Base-by-base conservation (phyloP, 1,140 invertebrate species). In the Hyles vespertilio region DNA sequence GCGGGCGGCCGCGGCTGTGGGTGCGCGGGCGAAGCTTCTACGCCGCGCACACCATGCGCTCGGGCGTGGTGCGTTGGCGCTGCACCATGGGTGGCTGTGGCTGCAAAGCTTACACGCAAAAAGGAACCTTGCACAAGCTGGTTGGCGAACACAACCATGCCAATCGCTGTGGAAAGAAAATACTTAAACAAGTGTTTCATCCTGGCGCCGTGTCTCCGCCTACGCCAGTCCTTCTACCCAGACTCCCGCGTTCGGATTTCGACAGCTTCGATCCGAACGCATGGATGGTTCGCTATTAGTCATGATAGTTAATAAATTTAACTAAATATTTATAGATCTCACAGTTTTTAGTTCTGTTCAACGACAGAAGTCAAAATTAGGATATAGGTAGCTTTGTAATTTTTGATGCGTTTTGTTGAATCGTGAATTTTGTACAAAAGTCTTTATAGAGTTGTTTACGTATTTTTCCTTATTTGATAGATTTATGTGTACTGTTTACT, bases 31-130 rank as follows among this genome's bases (percentile, higher is more conserved):
- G 80, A 49, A 87, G 84, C 58, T 89, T 89, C 59, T 89, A 89
- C 67, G 82, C 85, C 45, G 85, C 85, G 44, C 85, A 89, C 61
- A 87, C 85, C 1, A 87, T 89, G 84, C 70, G 84, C 7, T 87
- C 84, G 0, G 86, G 86, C 11, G 77, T 85, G 3, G 85, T 88
- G 47, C 80, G 85, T 53, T 88, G 84, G 86, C 77, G 85, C 3
- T 89, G 85, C 62, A 89, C 84, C 0, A 87, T 87, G 86, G 86
- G 84, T 46, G 84, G 85, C 48, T 89, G 85, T 54, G 84, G 81
- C 12, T 87, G 84, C 63, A 89, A 89, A 61, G 86, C 84, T 0
- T 89, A 89, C 69, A 89, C 85, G 5, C 85, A 82, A 59, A 85
- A 80, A 59, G 84, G 84, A 44, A 77, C 77, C 2, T 65, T 87